These are phyloP conservation scores for Dicycla oo DNA, from an alignment of 2,888 invertebrate genomes.

Conservation along the genomic window DNA sequence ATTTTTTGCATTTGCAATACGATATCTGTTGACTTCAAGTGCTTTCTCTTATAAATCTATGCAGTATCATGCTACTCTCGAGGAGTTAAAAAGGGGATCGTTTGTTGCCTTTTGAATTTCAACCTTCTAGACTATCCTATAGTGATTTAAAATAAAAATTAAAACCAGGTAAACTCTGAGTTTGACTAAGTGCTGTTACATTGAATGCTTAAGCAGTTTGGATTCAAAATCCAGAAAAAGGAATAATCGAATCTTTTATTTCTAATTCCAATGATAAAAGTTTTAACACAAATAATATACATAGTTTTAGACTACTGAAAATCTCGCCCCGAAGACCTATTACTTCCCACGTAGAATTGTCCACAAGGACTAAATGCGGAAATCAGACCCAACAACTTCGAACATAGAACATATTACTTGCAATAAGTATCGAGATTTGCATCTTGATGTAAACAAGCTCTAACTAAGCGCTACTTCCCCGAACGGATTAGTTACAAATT, in stretches of 20 bases:
- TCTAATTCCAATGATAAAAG: neutral
- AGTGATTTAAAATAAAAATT: too few relatives aligned
- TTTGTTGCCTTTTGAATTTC: neutral
- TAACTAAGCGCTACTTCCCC: constrained; percentile 39
- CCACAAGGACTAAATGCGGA: too few relatives aligned
- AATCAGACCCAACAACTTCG: too few relatives aligned
- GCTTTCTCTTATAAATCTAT: too few relatives aligned
- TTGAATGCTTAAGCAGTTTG: neutral
- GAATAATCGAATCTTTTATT: neutral
- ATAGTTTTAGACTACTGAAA: too few relatives aligned
- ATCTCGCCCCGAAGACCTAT: neutral
- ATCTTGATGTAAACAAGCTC: constrained; percentile 39
- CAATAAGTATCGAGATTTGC: constrained; percentile 32
- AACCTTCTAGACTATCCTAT: neutral
- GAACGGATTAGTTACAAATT: constrained; percentile 25
- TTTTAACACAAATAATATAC: neutral
- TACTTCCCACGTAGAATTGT: too few relatives aligned
- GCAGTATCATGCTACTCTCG: too few relatives aligned
- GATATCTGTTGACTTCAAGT: too few relatives aligned
- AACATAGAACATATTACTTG: too few relatives aligned
- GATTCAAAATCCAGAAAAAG: neutral
- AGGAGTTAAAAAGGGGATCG: too few relatives aligned
- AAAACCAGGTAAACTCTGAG: neutral
- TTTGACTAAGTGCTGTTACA: neutral
- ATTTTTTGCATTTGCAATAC: too few relatives aligned